Evolutionary conservation across 2,113 vertebrate genomes (phyloP), one percentile per base, ranked within the genome.

Genomic region (Macheiramphus alcinus): DNA sequence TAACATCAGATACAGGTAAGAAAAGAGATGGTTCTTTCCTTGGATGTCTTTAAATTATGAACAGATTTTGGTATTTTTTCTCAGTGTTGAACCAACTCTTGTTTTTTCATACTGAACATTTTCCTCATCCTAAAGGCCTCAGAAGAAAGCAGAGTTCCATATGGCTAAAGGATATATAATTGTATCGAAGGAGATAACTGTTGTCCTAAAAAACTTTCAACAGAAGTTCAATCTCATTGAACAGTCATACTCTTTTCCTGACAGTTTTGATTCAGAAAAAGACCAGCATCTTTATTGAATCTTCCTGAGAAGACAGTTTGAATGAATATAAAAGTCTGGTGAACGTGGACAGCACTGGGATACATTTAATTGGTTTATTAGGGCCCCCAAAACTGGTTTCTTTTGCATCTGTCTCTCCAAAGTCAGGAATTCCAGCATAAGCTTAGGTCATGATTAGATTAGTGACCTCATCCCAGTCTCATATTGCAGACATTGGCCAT

Each of bases 371-470:
- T 91, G 40, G 50, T 86, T 92, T 95, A 94, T 88, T 95, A 61
- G 72, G 71, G 62, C 29, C 36, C 42, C 40, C 38, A 17, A 93
- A 93, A 80, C 71, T 87, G 53, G 61, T 65, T 95, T 88, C 48
- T 92, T 75, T 72, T 56, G 61, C 91, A 95, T 97, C 68, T 96
- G 94, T 91, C 65, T 94, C 73, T 97, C 83, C 53, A 86, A 96
- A 95, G 47, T 75, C 76, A 94, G 82, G 66, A 97, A 97, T 94
- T 95, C 53, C 73, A 92, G 42, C n/a, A 72, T 26, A 81, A 80
- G 16, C 61, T 96, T 91, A 92, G 86, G 83, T 95, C 93, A 94
- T 95, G 96, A 97, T 96, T 97, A 95, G 96, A 97, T 96, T 96
- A 94, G 93, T 96, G 95, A 95, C 95, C 84, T 97, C 94, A 96